Conservation (phyloP, 2,888 invertebrate species). For the Ormyrus rosae region DNA sequence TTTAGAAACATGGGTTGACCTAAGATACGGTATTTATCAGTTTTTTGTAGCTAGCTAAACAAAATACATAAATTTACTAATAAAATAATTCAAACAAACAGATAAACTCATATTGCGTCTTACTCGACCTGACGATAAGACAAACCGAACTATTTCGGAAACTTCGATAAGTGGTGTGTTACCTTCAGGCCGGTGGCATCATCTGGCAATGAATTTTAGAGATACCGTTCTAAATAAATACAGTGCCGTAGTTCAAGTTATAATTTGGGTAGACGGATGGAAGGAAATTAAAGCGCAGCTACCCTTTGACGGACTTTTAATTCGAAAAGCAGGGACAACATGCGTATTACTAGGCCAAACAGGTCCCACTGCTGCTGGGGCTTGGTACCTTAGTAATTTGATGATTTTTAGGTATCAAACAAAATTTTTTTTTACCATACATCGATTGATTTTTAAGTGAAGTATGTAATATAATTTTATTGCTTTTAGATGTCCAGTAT, state of each 20-base stretch:
- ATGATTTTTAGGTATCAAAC: slow-evolving; percentile 76
- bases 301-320: slow-evolving; percentile 80
- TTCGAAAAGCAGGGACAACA: slow-evolving; percentile 79
- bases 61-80: neutral
- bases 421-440: neutral
- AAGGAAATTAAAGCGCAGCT: slow-evolving; percentile 78
- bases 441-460: neutral
- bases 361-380: slow-evolving; percentile 71
- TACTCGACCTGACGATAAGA: slow-evolving; percentile 77
- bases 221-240: slow-evolving; percentile 78
- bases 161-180: slow-evolving; percentile 76
- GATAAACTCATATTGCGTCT: slow-evolving; percentile 77
- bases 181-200: slow-evolving; percentile 78
- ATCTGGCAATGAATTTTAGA: slow-evolving; percentile 79
- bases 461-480: slow-evolving; percentile 2
- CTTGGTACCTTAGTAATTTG: slow-evolving; percentile 78
- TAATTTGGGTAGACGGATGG: slow-evolving; percentile 80
- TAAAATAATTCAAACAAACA: slow-evolving; percentile 59
- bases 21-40: slow-evolving; percentile 71
- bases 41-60: neutral
- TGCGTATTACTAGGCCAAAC: slow-evolving; percentile 78
- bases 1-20: slow-evolving; percentile 81
- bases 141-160: slow-evolving; percentile 77
- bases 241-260: slow-evolving; percentile 79
- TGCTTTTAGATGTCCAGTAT: slow-evolving; percentile 76